A percentile compares a stretch with the other conserved stretches of the same genome.
These are phyloP conservation scores for Ypsolopha scabrella DNA, from an alignment of 2,888 invertebrate genomes.

Conservation along the genomic window DNA sequence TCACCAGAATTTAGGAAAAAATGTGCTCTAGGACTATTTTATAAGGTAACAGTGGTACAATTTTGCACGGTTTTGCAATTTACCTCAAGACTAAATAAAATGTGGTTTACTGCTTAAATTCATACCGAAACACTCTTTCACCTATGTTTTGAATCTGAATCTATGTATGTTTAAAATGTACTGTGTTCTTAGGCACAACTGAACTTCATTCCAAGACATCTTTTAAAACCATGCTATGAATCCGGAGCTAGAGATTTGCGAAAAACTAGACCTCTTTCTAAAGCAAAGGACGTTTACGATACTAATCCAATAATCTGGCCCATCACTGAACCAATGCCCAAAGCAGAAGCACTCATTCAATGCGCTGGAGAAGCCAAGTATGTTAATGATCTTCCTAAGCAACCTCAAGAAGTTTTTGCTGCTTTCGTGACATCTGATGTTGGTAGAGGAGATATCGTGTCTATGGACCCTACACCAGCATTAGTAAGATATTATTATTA, in stretches of 20 bases:
- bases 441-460: conserved; percentile 67
- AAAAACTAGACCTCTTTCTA: conserved; percentile 69
- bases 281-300: conserved; percentile 72
- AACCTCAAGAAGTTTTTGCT: conserved; percentile 74
- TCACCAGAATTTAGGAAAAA: conserved; percentile 70
- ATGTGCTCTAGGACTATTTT: conserved; percentile 73
- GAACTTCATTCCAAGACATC: conserved; percentile 55
- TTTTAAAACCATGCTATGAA: conserved; percentile 48
- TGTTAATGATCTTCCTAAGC: conserved; percentile 70
- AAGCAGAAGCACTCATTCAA: conserved; percentile 68
- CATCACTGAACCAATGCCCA: conserved; percentile 74
- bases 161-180: too few species aligned
- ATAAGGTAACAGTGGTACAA: conserved; percentile 64
- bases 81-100: too few species aligned
- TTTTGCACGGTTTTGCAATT: background rate
- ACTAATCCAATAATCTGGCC: conserved; percentile 76
- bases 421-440: conserved; percentile 72
- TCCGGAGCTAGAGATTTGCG: conserved; percentile 61
- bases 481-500: conserved; percentile 52
- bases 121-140: too few species aligned
- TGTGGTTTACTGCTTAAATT: too few species aligned
- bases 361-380: conserved; percentile 69
- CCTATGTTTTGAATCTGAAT: too few species aligned
- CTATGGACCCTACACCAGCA: conserved; percentile 73
- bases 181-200: conserved; percentile 55